These are phyloP conservation scores for Cryptocheilus praepositus DNA, from an alignment of 2,888 invertebrate genomes.

Conservation along the genomic window DNA sequence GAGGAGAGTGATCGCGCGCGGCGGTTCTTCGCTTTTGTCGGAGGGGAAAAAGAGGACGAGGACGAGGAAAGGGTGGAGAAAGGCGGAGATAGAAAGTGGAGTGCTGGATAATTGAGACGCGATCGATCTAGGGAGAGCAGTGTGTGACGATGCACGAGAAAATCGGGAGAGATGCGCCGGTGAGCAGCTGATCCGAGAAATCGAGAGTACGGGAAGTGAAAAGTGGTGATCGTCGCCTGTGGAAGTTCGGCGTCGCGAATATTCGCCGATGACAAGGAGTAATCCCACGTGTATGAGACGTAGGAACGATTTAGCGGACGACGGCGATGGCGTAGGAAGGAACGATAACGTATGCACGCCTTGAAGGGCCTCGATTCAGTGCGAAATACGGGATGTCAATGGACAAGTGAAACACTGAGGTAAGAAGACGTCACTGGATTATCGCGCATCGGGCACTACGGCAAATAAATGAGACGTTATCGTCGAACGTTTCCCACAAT, in stretches of 20 bases:
- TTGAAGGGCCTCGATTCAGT: too few species aligned
- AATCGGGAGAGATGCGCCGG: background rate
- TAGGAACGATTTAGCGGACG: slow-evolving; percentile 19
- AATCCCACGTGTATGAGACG: slow-evolving; percentile 39
- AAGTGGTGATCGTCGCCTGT: too few species aligned
- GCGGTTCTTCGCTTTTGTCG: too few species aligned
- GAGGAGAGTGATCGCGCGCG: too few species aligned
- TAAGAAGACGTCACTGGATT: too few species aligned
- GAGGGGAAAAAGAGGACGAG: background rate
- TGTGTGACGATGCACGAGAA: background rate
- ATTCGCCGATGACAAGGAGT: slow-evolving; percentile 36
- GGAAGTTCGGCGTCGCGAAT: slow-evolving; percentile 8
- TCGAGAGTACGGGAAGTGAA: background rate
- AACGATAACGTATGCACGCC: too few species aligned
- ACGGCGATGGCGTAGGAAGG: background rate
- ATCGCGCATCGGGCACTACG: too few species aligned
- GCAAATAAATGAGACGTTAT: too few species aligned
- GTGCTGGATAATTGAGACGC: background rate
- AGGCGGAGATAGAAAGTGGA: background rate
- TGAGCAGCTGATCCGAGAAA: too few species aligned
- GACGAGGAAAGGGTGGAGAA: background rate
- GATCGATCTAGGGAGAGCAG: background rate
- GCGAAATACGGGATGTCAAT: too few species aligned
- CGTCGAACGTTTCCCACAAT: too few species aligned
- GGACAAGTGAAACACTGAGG: too few species aligned